phyloP scores from a whole-genome alignment of 2,797 vertebrate species.

The Melanotaenia pygmaea region DNA sequence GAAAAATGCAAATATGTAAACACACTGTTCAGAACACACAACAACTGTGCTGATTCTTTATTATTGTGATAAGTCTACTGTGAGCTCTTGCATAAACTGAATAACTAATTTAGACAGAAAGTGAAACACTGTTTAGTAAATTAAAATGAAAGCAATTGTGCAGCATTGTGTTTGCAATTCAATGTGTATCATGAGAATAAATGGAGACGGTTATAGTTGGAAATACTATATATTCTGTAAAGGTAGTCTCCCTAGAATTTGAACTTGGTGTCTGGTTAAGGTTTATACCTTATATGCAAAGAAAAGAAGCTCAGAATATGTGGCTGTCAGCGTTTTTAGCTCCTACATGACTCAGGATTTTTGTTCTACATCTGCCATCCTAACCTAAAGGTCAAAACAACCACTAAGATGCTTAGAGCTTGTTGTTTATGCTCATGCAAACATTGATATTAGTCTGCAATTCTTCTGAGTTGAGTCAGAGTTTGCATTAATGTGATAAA shows the following conservation, averaged over 20 bases:
- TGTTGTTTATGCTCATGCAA: not conserved
- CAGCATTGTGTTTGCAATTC: not conserved
- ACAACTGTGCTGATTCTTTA: not conserved
- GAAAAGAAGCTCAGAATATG: slow-evolving; percentile 1
- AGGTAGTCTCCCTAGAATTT: not conserved
- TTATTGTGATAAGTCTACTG: not conserved
- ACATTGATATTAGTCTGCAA: not conserved
- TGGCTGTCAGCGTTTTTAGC: not conserved
- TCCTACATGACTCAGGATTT: not conserved
- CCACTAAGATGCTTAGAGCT: not conserved
- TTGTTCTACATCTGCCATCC: not conserved
- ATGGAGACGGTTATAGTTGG: not conserved
- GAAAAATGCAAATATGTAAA: not conserved
- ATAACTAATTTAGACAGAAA: slow-evolving; percentile 1
- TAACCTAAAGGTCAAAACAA: not conserved
- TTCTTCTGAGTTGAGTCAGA: not conserved
- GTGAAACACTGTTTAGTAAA: not conserved
- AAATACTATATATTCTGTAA: slow-evolving; percentile 10
- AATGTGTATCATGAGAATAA: not conserved
- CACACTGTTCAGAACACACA: not conserved
- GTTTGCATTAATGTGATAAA: not conserved
- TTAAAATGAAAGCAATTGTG: not conserved
- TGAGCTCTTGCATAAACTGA: not conserved
- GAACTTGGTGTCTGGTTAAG: not conserved
- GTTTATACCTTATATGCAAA: slow-evolving; percentile 1